Evolutionary conservation across 2,797 vertebrate species (phyloP).

Genomic region (Ceyx erithaca): DNA sequence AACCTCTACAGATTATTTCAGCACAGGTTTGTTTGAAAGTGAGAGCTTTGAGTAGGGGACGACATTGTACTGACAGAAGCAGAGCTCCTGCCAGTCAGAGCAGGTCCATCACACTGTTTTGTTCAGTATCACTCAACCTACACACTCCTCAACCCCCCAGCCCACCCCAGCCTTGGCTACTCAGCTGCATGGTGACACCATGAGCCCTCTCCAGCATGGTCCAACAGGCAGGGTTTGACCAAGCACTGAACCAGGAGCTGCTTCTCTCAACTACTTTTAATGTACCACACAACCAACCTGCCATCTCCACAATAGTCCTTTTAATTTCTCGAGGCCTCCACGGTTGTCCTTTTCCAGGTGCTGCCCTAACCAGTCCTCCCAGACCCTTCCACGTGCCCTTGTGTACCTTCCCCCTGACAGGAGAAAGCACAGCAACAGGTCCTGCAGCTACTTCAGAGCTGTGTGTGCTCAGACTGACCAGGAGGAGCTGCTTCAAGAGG

Average conservation of each 20-base stretch:
- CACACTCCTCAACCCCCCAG: not conserved
- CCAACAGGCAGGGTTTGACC: not conserved
- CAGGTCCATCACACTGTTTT: not conserved
- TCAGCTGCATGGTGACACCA: accelerated
- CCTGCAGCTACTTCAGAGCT: not conserved
- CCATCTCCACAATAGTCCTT: not conserved
- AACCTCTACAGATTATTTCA: not conserved
- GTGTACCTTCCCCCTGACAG: not conserved
- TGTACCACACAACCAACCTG: not conserved
- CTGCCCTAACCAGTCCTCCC: not conserved
- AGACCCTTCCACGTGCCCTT: accelerated
- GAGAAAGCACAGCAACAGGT: not conserved
- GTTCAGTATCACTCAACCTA: not conserved
- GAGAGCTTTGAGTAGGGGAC: not conserved
- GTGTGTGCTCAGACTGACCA: not conserved
- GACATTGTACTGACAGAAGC: not conserved
- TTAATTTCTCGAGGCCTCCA: not conserved
- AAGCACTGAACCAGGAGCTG: not conserved
- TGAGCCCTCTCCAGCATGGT: not conserved
- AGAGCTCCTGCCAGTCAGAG: not conserved
- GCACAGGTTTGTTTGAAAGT: not conserved
- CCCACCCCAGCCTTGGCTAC: not conserved
- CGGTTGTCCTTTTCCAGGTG: not conserved
- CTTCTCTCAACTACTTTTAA: not conserved
- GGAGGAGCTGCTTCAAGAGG: not conserved